Conservation (phyloP, 2,888 invertebrate genomes). For the Phytoseiulus persimilis region DNA sequence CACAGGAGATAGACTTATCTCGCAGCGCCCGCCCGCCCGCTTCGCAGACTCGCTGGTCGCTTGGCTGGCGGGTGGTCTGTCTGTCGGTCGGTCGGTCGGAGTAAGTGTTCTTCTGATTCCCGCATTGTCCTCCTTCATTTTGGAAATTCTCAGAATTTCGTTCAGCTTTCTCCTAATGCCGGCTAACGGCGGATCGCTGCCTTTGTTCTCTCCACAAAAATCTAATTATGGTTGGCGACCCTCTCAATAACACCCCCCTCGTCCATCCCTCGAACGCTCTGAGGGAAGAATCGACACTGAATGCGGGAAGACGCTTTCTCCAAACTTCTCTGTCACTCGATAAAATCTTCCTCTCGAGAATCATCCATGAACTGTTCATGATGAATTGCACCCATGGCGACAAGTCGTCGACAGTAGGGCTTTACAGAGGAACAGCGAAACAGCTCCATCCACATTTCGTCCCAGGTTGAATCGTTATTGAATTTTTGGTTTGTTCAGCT, state of each 20-base stretch:
- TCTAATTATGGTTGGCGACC: conserved; percentile 5
- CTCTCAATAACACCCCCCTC: not conserved
- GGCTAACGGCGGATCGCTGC: not conserved
- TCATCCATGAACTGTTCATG: no score
- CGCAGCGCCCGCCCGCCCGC: not conserved
- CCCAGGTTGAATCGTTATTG: no score
- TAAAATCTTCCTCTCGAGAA: no score
- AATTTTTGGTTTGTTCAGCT: no score
- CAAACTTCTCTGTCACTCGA: not conserved
- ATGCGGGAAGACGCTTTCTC: not conserved
- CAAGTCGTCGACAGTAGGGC: no score
- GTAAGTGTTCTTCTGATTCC: not conserved
- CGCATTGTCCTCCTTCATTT: not conserved
- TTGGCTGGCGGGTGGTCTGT: not conserved
- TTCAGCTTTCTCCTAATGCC: not conserved
- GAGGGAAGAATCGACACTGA: not conserved
- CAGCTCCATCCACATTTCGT: no score
- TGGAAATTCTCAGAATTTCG: not conserved
- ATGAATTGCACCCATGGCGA: no score
- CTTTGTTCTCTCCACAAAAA: not conserved
- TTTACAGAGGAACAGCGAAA: no score
- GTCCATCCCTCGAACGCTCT: not conserved
- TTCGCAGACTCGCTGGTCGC: not conserved
- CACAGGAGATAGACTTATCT: not conserved
- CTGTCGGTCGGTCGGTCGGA: not conserved